Base-by-base conservation (phyloP, 2,888 invertebrate species). In the Mythimna pallens region DNA sequence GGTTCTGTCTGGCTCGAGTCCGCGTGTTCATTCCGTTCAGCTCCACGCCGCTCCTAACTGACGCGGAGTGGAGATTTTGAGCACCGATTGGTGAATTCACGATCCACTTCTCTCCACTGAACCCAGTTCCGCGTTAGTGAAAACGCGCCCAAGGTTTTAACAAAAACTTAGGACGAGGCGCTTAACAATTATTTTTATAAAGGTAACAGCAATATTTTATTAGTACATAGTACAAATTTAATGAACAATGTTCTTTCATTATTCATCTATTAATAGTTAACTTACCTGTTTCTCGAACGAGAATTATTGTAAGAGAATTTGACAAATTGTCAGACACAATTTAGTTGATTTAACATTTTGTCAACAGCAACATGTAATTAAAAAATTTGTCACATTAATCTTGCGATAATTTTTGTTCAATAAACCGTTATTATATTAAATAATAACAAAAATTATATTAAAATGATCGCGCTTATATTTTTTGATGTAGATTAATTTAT, bases 151-250 rank as follows among this genome's bases (percentile, higher is more conserved):
- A 2, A 47, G 0, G 20, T 20, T 57, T n/a, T 57, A 12, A 3
- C 12, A 9, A 40, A 2, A 36, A 14, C 12, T 36, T 22, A 12
- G 34, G 64, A n/a, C 58, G 75, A 59, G 64, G 3, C 80, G 80
- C 36, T 20, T 17, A 70, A 34, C 20, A 47, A 10, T 54, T 63
- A 43, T 84, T 68, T 70, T 81, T 57, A 57, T 69, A 76, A 25
- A 17, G 14, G 17, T 47, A 68, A 25, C 77, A 73, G 52, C 64
- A 43, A 81, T 70, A 70, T 84, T 80, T 63, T 65, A 62, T 63
- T 81, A 84, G 82, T 77, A 73, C 70, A 70, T 65, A 84, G 81
- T 82, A 82, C 85, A 84, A 82, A 83, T 66, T 67, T 47, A 57
- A 70, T 76, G 64, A 72, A 72, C 68, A 80, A 67, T 67, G 65